Conservation (phyloP, 1,140 invertebrate species). For the Ectropis grisescens region DNA sequence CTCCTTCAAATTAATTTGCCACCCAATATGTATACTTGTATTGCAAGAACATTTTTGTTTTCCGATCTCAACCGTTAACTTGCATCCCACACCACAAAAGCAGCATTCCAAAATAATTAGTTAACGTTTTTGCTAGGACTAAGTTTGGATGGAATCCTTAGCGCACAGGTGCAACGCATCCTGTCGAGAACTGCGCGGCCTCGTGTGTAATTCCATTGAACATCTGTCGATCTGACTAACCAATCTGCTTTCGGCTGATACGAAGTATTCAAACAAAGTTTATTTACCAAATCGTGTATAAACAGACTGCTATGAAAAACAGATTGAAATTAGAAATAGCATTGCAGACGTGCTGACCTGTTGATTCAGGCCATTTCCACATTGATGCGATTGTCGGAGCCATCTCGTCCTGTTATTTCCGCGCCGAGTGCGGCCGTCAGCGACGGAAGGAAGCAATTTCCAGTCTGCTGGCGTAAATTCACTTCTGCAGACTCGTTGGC, state of each 20-base stretch:
- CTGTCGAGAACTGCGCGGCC: constrained; percentile 26
- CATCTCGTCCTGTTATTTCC: constrained; percentile 51
- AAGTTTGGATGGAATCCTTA: constrained; percentile 26
- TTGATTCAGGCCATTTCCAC: constrained; percentile 56
- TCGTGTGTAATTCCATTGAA: constrained; percentile 31
- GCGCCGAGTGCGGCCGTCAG: constrained; percentile 21
- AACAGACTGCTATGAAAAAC: too few relatives aligned
- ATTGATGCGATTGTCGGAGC: constrained; percentile 36
- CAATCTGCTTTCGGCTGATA: too few relatives aligned
- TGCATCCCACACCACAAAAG: too few relatives aligned
- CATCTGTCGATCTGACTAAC: constrained; percentile 35
- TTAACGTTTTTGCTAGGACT: constrained; percentile 38
- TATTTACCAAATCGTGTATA: too few relatives aligned
- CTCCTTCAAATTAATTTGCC: too few relatives aligned
- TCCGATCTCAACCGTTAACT: too few relatives aligned
- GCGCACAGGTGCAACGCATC: constrained; percentile 54
- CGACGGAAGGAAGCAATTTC: constrained; percentile 62
- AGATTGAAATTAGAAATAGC: too few relatives aligned
- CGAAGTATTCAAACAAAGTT: too few relatives aligned
- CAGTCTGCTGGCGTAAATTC: constrained; percentile 31
- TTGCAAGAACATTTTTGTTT: too few relatives aligned
- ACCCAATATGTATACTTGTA: too few relatives aligned
- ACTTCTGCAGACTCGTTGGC: constrained; percentile 18
- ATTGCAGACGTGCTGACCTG: constrained; percentile 24
- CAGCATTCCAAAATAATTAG: too few relatives aligned